These are phyloP conservation scores for Palythoa grandis DNA, from an alignment of 92 coral and sea anemone genomes.

Conservation along the genomic window DNA sequence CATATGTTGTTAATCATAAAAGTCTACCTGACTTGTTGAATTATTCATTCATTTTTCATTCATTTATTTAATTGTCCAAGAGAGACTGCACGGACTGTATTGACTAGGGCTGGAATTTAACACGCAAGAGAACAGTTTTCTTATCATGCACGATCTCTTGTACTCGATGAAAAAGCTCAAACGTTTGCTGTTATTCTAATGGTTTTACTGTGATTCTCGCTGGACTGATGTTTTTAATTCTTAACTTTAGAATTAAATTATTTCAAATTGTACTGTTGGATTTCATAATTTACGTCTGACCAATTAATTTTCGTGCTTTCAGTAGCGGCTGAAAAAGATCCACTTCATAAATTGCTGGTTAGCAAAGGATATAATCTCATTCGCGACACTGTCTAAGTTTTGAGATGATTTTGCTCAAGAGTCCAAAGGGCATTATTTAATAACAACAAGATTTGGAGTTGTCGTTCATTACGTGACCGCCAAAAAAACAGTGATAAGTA, in stretches of 20 bases:
- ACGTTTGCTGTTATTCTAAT: background rate
- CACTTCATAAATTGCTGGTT: background rate
- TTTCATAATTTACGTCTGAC: background rate
- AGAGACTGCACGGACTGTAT: conserved; percentile 2
- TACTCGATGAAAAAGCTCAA: background rate
- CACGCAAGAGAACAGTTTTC: conserved; percentile 10
- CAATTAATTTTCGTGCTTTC: background rate
- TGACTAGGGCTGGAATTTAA: conserved; percentile 1
- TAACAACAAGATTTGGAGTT: too few species aligned
- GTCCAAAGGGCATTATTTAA: too few species aligned
- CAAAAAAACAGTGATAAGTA: background rate
- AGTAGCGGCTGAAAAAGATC: background rate
- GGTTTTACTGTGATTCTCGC: background rate
- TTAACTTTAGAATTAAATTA: background rate
- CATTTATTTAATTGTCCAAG: conserved; percentile 3
- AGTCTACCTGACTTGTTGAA: background rate
- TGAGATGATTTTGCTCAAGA: too few species aligned
- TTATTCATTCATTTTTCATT: background rate
- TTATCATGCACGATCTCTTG: too few species aligned
- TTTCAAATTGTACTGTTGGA: background rate
- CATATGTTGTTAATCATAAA: background rate
- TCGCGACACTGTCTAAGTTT: background rate
- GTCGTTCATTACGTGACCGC: conserved; percentile 28
- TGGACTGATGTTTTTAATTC: too few species aligned
- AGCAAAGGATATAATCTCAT: conserved; percentile 1